Conservation (phyloP, 2,113 vertebrate species). For the Equus przewalskii region DNA sequence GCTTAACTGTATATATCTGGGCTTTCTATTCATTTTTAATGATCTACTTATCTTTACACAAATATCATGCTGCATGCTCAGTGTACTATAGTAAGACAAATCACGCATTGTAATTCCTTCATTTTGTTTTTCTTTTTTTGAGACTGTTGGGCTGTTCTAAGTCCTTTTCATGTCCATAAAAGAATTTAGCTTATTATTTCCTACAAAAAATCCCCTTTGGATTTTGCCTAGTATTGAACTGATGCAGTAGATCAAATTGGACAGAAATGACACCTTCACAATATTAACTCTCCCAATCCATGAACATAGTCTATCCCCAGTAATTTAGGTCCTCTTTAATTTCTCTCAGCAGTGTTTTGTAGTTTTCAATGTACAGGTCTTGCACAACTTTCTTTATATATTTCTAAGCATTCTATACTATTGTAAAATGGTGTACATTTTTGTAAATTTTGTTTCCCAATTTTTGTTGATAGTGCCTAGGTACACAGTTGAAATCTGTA, state of each 20-base stretch:
- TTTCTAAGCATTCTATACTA: background rate
- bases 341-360: background rate
- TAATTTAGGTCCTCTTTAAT: background rate
- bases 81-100: background rate
- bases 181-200: background rate
- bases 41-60: background rate
- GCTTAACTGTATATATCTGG: background rate
- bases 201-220: background rate
- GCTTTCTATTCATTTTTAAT: background rate
- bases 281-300: too few relatives aligned
- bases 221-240: background rate
- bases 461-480: background rate
- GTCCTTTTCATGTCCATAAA: background rate
- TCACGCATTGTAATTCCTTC: background rate
- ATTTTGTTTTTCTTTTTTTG: background rate
- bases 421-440: background rate
- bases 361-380: background rate
- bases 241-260: background rate
- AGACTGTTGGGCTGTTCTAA: background rate
- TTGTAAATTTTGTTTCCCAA: background rate
- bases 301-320: too few relatives aligned
- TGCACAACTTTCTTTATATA: background rate
- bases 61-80: background rate
- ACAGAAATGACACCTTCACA: background rate
- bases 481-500: background rate